These are phyloP conservation scores for Pinctada fucata DNA, from an alignment of 2,888 invertebrate genomes.

Conservation along the genomic window DNA sequence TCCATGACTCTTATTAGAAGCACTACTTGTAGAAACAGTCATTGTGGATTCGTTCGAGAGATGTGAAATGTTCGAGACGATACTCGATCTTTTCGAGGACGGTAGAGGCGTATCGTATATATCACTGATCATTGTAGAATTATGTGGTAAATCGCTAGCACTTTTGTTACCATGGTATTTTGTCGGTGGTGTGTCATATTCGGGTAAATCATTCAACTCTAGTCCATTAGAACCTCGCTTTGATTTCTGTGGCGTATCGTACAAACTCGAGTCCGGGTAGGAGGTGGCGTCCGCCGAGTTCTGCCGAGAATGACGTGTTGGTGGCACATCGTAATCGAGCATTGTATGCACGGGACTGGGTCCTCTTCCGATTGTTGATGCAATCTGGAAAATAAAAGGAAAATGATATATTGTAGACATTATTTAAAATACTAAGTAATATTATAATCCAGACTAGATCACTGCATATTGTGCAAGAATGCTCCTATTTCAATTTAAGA, in stretches of 20 bases:
- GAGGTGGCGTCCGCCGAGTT: conserved; percentile 7
- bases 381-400: conserved; percentile 18
- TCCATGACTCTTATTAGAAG: conserved; percentile 76
- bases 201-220: conserved; percentile 42
- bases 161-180: conserved; percentile 50
- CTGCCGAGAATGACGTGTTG: conserved; percentile 52
- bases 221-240: conserved; percentile 73
- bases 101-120: conserved; percentile 54
- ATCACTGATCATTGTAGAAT: conserved; percentile 57
- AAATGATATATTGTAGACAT: conserved; percentile 2
- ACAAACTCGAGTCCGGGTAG: conserved; percentile 11
- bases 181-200: conserved; percentile 63
- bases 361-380: neutral
- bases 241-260: conserved; percentile 79
- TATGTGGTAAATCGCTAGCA: conserved; percentile 42
- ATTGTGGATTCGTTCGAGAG: conserved; percentile 73
- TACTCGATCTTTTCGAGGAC: conserved; percentile 73
- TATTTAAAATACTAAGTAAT: too few species aligned
- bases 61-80: conserved; percentile 68
- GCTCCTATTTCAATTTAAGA: too few species aligned
- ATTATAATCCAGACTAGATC: too few species aligned
- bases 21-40: conserved; percentile 70
- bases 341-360: conserved; percentile 19
- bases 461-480: too few species aligned
- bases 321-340: conserved; percentile 71